These are phyloP conservation scores for Oreochromis grahami DNA, from an alignment of 2,797 vertebrate species.

Conservation along the genomic window DNA sequence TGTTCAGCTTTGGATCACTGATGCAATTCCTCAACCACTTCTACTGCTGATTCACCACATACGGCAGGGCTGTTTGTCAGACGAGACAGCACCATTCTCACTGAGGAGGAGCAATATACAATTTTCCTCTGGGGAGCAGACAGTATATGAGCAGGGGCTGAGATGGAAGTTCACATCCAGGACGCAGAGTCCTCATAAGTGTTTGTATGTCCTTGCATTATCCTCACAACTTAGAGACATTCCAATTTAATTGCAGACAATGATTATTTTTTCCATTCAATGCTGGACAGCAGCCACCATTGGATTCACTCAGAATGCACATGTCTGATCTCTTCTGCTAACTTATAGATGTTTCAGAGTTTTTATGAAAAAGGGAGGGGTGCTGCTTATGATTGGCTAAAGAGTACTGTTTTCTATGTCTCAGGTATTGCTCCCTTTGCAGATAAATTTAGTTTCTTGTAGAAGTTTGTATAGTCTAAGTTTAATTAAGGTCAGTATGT, in stretches of 20 bases:
- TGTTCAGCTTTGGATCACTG: constrained; percentile 29
- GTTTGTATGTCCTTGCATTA: background rate
- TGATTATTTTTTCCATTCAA: background rate
- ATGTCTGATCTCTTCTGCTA: background rate
- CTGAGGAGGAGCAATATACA: constrained; percentile 38
- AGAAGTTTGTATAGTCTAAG: background rate
- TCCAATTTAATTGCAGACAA: background rate
- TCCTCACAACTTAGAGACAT: background rate
- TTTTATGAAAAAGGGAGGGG: background rate
- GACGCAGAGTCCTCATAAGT: background rate
- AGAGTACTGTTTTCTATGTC: background rate
- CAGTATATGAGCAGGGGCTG: constrained; percentile 5
- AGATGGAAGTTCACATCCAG: constrained; percentile 29
- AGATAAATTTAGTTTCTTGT: background rate
- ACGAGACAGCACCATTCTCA: constrained; percentile 43
- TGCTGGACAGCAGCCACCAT: background rate
- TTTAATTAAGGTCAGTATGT: background rate
- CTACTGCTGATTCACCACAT: constrained; percentile 66
- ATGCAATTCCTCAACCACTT: constrained; percentile 42
- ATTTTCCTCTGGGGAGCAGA: constrained; percentile 33
- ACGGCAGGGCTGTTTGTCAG: constrained; percentile 58
- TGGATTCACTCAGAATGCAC: background rate
- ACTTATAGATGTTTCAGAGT: background rate
- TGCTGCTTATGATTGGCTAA: background rate
- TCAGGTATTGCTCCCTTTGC: background rate